These are phyloP conservation scores for Bolinopsis microptera DNA, from an alignment of 37 sponge, comb jelly and placozoan species.

Conservation along the genomic window DNA sequence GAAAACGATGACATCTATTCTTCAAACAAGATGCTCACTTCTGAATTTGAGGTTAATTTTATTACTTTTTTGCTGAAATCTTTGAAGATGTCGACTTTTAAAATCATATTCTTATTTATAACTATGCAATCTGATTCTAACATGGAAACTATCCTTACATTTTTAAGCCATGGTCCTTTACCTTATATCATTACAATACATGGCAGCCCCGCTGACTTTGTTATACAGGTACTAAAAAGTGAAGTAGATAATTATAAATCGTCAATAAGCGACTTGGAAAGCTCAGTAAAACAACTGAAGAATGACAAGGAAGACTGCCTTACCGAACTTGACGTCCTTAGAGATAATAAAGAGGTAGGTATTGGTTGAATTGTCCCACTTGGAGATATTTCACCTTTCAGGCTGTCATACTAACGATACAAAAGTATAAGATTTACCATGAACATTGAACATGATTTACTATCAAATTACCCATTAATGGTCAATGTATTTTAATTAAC, in stretches of 20 bases:
- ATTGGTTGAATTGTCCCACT: not conserved
- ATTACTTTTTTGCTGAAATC: no score
- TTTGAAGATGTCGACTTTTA: no score
- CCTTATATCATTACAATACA: no score
- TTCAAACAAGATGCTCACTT: conserved; percentile 42
- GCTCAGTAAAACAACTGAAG: not conserved
- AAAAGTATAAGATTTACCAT: no score
- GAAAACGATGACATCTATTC: conserved; percentile 44
- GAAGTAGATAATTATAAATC: not conserved
- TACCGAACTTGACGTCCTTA: conserved; percentile 7
- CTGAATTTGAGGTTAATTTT: not conserved
- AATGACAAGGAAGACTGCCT: conserved; percentile 21
- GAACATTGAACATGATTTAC: no score
- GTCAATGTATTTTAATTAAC: not conserved
- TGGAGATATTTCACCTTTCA: not conserved
- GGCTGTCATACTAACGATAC: no score
- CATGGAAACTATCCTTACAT: no score
- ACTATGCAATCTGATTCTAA: no score
- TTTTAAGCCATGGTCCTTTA: no score
- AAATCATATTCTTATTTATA: no score
- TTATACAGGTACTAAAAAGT: not conserved
- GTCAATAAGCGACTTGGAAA: not conserved
- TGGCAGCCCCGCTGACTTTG: no score
- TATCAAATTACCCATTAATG: no score
- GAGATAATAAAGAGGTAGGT: conserved; percentile 23